Percentiles rank a stretch among this genome's conserved stretches.
These are phyloP conservation scores for Nasonia giraulti DNA, from an alignment of 1,140 invertebrate species.

Conservation along the genomic window DNA sequence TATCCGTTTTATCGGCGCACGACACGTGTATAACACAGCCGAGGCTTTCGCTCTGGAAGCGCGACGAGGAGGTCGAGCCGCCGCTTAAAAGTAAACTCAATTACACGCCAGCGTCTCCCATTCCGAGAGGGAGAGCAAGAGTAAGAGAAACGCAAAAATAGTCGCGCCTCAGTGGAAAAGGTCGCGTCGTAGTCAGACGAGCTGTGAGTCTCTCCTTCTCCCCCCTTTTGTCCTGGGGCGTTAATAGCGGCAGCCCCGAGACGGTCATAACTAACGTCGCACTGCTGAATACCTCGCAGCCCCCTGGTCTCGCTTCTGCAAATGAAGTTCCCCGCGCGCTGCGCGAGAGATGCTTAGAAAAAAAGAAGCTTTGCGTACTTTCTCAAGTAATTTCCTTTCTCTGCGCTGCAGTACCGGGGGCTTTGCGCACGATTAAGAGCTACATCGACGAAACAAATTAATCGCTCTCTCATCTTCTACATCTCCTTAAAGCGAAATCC, in stretches of 20 bases:
- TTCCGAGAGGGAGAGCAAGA: neutral
- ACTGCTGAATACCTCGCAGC: neutral
- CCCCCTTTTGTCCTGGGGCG: neutral
- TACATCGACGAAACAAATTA: neutral
- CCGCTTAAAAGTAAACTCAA: neutral
- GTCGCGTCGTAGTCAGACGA: neutral
- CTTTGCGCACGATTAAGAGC: too few species aligned
- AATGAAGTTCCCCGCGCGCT: slow-evolving; percentile 19
- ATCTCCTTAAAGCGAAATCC: neutral
- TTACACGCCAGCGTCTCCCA: neutral
- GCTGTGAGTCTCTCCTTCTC: neutral
- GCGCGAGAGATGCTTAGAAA: neutral
- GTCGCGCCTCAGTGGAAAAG: neutral
- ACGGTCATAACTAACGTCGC: slow-evolving; percentile 19
- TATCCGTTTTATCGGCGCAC: neutral
- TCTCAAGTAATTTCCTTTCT: neutral
- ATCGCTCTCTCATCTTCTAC: neutral
- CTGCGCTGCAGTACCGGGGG: too few species aligned
- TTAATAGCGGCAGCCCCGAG: slow-evolving; percentile 23
- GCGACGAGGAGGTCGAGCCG: neutral
- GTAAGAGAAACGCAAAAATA: neutral
- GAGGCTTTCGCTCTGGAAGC: neutral
- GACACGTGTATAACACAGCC: too few species aligned
- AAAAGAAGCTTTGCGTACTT: neutral
- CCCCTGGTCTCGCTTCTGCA: neutral